Conservation (phyloP, 2,113 vertebrate species). For the Perognathus longimembris region DNA sequence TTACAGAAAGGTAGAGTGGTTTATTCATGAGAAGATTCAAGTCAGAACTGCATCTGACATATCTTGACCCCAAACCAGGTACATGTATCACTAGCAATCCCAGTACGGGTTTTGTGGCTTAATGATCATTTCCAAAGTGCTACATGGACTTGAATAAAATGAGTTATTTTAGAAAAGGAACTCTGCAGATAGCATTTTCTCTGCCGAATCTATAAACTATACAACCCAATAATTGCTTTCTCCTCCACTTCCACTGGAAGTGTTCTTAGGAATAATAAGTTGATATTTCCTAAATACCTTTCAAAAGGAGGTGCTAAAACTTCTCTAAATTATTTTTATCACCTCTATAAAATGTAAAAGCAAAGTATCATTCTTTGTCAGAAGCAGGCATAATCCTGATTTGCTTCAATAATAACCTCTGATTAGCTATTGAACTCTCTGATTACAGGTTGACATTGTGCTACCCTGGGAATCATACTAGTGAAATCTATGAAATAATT, state of each 20-base stretch:
- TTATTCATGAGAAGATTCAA: background rate
- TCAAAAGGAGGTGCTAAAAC: constrained; percentile 57
- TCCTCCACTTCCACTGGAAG: constrained; percentile 52
- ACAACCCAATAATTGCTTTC: constrained; percentile 60
- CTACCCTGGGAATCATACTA: constrained; percentile 58
- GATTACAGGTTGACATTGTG: constrained; percentile 71
- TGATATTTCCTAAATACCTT: constrained; percentile 72
- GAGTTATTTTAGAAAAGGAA: constrained; percentile 31
- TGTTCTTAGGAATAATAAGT: constrained; percentile 66
- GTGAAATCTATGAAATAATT: constrained; percentile 70
- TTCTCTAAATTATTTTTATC: constrained; percentile 77
- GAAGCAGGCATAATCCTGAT: constrained; percentile 56
- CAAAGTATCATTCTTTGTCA: constrained; percentile 73
- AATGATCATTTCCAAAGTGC: constrained; percentile 56
- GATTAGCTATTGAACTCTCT: constrained; percentile 76
- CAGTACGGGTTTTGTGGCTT: constrained; percentile 13
- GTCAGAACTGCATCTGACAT: background rate
- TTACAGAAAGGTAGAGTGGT: background rate
- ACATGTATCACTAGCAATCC: background rate
- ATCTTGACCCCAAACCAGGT: background rate
- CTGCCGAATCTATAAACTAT: constrained; percentile 59
- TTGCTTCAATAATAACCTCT: constrained; percentile 78
- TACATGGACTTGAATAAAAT: constrained; percentile 65
- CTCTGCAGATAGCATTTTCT: constrained; percentile 44
- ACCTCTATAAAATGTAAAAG: constrained; percentile 73